Evolutionary conservation across 2,797 vertebrate genomes (phyloP), one percentile per base, ranked within the genome.

Genomic region (Apogon talboti): DNA sequence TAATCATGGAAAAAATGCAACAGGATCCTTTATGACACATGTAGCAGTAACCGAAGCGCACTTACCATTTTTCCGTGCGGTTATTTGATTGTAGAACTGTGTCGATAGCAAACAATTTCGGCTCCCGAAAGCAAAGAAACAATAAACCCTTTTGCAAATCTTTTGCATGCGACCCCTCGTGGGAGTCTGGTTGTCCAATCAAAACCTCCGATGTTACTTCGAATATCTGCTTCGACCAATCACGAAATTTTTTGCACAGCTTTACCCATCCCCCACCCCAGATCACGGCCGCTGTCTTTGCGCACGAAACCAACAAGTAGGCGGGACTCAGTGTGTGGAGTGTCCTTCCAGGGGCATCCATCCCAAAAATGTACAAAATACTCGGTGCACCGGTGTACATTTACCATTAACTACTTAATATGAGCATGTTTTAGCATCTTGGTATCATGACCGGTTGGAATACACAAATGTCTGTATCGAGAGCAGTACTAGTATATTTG

Each of bases 81-180:
- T 83, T 85, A 74, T 84, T 89, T 85, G 83, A 90, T 80, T 83
- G 84, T 47, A 79, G 79, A 88, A 86, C 38, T 78, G 84, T 78
- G 73, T 44, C 74, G 81, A 78, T 84, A 68, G 68, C 69, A 87
- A 86, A 89, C 79, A 90, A 88, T 90, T 91, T 90, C 87, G 71
- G 87, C 85, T 91, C 87, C 84, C 80, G 87, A 91, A 90, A 89
- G 82, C 89, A 86, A 75, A 94, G 91, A 94, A 94, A 94, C 93
- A 95, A 94, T 94, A 94, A 93, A 92, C 80, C 93, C 85, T 78
- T 83, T 89, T 65, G 87, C 81, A 83, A 91, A 86, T 83, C 87
- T 82, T 87, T 76, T 78, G 68, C 79, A 66, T 72, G 77, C 79
- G 79, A 87, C 79, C 78, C 89, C 85, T 89, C 78, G 87, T 89